Evolutionary conservation across 2,888 invertebrate species (phyloP).

Genomic region (Ceratothoa steindachneri): DNA sequence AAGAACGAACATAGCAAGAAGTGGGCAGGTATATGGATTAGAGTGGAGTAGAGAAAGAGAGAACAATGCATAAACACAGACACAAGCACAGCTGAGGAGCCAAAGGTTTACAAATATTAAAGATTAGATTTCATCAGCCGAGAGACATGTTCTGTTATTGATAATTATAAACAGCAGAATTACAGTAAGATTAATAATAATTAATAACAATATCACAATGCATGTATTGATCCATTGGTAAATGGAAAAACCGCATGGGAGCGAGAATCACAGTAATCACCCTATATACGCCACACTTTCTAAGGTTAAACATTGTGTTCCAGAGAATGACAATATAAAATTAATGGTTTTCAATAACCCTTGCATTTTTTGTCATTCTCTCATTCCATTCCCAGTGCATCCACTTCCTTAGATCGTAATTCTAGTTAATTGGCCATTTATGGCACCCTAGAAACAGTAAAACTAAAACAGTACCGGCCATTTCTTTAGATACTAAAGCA

Average conservation of each 20-base stretch:
- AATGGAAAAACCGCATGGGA: not conserved
- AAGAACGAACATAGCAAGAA: not conserved
- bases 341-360: no score
- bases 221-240: slow-evolving; percentile 6
- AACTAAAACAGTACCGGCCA: no score
- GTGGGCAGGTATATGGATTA: not conserved
- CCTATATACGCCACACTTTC: no score
- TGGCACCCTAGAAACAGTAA: no score
- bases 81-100: not conserved
- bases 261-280: no score
- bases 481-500: no score
- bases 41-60: not conserved
- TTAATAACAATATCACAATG: slow-evolving; percentile 11
- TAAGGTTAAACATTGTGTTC: no score
- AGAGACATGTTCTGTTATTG: not conserved
- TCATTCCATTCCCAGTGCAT: no score
- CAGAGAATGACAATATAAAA: no score
- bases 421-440: no score
- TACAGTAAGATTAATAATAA: not conserved
- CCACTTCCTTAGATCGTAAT: no score
- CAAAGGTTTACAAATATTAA: not conserved
- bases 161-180: not conserved
- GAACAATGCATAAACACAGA: not conserved
- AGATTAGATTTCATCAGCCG: not conserved
- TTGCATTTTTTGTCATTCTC: no score